phyloP scores from a whole-genome alignment of 1,140 invertebrate genomes.

The Aphis craccivora region DNA sequence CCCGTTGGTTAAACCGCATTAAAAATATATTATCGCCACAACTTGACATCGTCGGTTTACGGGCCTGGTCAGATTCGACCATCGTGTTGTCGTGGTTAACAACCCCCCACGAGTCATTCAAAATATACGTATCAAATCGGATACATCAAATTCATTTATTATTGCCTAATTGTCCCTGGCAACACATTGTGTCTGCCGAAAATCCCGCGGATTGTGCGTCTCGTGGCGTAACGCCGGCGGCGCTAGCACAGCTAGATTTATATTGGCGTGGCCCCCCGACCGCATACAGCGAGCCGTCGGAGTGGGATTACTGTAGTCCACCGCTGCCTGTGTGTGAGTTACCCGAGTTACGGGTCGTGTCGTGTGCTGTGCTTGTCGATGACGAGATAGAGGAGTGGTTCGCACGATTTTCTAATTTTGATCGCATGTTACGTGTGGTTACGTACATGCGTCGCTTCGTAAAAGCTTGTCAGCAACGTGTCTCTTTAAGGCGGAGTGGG shows the following conservation, averaged over 20 bases:
- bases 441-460: too few relatives aligned
- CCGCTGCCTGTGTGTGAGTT: too few relatives aligned
- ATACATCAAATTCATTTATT: neutral
- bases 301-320: too few relatives aligned
- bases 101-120: constrained; percentile 58
- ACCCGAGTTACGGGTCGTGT: too few relatives aligned
- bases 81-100: constrained; percentile 62
- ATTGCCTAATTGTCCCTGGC: constrained; percentile 8
- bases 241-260: neutral
- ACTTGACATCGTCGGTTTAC: neutral
- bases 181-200: constrained; percentile 48
- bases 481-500: too few relatives aligned
- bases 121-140: constrained; percentile 37
- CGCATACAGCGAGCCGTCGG: neutral
- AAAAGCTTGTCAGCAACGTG: too few relatives aligned
- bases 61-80: constrained; percentile 63
- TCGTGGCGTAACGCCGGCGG: constrained; percentile 42
- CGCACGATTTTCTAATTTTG: too few relatives aligned
- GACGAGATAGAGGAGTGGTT: too few relatives aligned
- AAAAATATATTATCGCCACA: neutral
- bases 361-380: too few relatives aligned
- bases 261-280: neutral
- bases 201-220: constrained; percentile 63
- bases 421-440: too few relatives aligned
- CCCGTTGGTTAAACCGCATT: constrained; percentile 39